These are phyloP conservation scores for Dermolepida albohirtum DNA, from an alignment of 2,888 invertebrate species.

Conservation along the genomic window DNA sequence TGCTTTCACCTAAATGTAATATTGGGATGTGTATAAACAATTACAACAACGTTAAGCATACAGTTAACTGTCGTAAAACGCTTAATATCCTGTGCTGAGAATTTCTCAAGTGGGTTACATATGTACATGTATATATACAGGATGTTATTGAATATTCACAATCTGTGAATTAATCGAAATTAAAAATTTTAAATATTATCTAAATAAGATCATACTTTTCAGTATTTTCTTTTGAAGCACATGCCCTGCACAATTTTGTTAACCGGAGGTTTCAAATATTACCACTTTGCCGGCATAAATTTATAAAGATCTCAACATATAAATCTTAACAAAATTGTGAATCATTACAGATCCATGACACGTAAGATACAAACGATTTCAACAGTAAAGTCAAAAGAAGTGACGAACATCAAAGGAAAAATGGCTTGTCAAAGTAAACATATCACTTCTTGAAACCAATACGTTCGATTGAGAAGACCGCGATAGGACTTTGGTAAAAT, in stretches of 20 bases:
- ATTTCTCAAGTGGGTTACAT: no score
- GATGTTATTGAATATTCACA: no score
- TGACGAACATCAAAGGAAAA: slow-evolving; percentile 33
- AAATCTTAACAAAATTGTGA: background rate
- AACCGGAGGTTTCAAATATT: background rate
- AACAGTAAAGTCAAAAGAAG: slow-evolving; percentile 28
- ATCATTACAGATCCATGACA: slow-evolving; percentile 13
- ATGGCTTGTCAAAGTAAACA: slow-evolving; percentile 30
- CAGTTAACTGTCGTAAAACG: no score
- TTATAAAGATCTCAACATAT: slow-evolving; percentile 4
- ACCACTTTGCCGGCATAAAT: slow-evolving; percentile 9
- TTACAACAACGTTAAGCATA: no score
- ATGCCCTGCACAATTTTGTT: background rate
- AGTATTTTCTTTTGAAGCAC: no score
- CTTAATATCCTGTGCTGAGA: no score
- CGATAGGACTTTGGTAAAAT: slow-evolving; percentile 30
- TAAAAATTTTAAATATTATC: no score
- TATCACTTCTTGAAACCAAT: slow-evolving; percentile 28
- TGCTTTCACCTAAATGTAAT: no score
- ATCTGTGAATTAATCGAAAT: no score
- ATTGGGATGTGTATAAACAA: no score
- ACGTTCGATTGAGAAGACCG: slow-evolving; percentile 24
- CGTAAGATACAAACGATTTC: slow-evolving; percentile 22
- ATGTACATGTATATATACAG: no score
- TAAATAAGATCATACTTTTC: no score